phyloP scores from a whole-genome alignment of 2,113 vertebrate species.

The Lagopus muta region DNA sequence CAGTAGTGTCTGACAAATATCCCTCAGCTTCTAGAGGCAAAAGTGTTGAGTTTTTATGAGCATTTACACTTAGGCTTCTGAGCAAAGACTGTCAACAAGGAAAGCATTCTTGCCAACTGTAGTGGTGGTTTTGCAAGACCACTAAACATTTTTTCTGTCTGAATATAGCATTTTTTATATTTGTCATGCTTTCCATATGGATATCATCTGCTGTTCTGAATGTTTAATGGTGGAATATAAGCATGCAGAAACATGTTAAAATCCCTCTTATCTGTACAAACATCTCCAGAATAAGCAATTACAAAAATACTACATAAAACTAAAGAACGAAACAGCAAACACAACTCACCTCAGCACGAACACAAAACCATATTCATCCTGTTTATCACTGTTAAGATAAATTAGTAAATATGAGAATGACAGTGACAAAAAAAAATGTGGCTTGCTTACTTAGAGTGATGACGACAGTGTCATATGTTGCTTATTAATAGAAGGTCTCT shows the following conservation, averaged over 20 bases:
- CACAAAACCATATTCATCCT: not conserved
- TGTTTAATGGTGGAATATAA: not conserved
- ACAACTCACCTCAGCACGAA: conserved; percentile 1
- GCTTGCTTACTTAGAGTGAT: not conserved
- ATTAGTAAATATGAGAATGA: not conserved
- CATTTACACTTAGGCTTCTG: conserved; percentile 29
- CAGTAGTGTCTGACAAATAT: conserved; percentile 43
- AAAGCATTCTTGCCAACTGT: conserved; percentile 20
- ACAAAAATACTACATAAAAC: not conserved
- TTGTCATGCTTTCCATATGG: conserved; percentile 56
- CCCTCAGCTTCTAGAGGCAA: conserved; percentile 29
- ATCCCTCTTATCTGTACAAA: not conserved
- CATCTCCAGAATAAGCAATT: not conserved
- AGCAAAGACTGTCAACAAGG: conserved; percentile 46
- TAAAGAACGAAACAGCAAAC: not conserved
- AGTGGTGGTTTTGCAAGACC: conserved; percentile 51
- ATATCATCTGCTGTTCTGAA: conserved; percentile 54
- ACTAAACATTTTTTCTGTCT: conserved; percentile 32
- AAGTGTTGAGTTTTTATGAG: conserved; percentile 38
- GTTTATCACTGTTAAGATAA: not conserved
- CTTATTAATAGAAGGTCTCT: not conserved
- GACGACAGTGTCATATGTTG: not conserved
- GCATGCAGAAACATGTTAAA: not conserved
- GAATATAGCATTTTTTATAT: conserved; percentile 35
- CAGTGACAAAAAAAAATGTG: not conserved